Percentiles rank a stretch among this genome's conserved stretches.
Evolutionary conservation across 2,113 vertebrate genomes (phyloP).

Genomic region (Gymnobelideus leadbeateri): DNA sequence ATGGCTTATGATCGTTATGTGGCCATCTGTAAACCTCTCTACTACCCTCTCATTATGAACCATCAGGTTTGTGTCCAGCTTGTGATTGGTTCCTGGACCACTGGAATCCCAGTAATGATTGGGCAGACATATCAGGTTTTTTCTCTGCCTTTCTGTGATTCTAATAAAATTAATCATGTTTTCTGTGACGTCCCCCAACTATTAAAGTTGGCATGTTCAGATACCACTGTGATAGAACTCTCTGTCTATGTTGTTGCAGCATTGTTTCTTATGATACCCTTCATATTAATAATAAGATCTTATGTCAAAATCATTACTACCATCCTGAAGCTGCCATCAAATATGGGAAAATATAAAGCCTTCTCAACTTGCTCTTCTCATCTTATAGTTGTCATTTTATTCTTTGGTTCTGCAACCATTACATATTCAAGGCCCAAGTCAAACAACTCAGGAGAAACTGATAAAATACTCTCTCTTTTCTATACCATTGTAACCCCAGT

Average conservation of each 20-base stretch:
- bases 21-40: constrained; percentile 53
- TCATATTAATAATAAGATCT: constrained; percentile 56
- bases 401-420: constrained; percentile 53
- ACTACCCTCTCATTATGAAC: constrained; percentile 54
- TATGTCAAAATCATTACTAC: constrained; percentile 64
- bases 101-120: constrained; percentile 25
- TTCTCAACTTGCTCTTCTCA: constrained; percentile 73
- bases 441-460: constrained; percentile 15
- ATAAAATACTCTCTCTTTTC: constrained; percentile 68
- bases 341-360: constrained; percentile 46
- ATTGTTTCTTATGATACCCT: neutral
- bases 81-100: neutral
- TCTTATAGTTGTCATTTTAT: constrained; percentile 59
- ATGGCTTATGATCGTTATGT: constrained; percentile 39
- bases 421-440: constrained; percentile 56
- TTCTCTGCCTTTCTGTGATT: constrained; percentile 62
- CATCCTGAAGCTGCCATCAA: constrained; percentile 37
- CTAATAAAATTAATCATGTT: constrained; percentile 52
- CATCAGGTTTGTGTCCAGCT: neutral
- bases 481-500: constrained; percentile 55
- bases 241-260: constrained; percentile 32
- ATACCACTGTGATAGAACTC: constrained; percentile 34
- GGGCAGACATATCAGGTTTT: constrained; percentile 48
- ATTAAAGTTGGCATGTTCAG: constrained; percentile 59
- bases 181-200: constrained; percentile 70